phyloP scores from a whole-genome alignment of 2,113 vertebrate species.

The Sinocyclocheilus grahami region DNA sequence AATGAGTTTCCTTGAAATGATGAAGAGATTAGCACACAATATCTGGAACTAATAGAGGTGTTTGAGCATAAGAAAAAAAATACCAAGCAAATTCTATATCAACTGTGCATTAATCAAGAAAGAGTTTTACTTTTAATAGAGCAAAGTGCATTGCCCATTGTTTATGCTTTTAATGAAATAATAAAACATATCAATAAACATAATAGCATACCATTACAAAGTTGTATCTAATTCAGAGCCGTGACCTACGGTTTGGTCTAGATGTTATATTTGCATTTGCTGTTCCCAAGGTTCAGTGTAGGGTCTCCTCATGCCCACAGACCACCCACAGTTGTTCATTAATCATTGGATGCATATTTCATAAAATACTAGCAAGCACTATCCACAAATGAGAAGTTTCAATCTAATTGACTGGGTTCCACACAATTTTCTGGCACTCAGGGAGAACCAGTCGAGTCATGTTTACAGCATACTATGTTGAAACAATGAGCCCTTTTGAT shows the following conservation, averaged over 20 bases:
- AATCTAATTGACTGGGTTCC: background rate
- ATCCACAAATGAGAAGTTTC: background rate
- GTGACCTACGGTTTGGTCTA: background rate
- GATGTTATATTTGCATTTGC: background rate
- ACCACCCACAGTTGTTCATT: background rate
- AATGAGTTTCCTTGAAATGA: conserved; percentile 35
- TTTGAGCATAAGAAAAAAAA: conserved; percentile 15
- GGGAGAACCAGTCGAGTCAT: background rate
- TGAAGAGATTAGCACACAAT: conserved; percentile 38
- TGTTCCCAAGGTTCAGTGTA: background rate
- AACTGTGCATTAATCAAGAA: conserved; percentile 8
- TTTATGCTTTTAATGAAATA: background rate
- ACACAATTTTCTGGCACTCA: background rate
- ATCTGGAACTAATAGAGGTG: conserved; percentile 26
- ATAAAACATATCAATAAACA: background rate
- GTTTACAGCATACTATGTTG: background rate
- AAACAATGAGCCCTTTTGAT: conserved; percentile 1
- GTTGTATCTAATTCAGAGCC: background rate
- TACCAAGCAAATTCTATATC: background rate
- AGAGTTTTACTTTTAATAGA: background rate
- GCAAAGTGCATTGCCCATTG: background rate
- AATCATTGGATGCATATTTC: background rate
- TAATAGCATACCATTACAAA: background rate
- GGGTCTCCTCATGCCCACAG: background rate
- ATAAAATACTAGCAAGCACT: background rate